Evolutionary conservation across 2,888 invertebrate genomes (phyloP), one percentile per base, ranked within the genome.

Genomic region (Drosophila pegasa): DNA sequence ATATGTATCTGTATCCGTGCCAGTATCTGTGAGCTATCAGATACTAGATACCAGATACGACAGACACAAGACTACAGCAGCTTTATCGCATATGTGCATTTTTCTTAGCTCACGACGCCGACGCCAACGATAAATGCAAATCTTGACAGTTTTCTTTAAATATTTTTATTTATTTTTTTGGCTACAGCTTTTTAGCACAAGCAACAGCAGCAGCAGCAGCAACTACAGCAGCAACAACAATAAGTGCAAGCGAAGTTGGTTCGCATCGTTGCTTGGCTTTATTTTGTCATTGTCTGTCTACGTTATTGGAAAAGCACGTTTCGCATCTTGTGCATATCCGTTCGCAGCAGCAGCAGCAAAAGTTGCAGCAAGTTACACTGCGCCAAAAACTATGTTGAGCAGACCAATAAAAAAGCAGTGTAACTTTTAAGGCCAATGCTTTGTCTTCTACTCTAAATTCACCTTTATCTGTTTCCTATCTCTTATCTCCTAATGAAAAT

Each of bases 261-360:
- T 78, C 71, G 76, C 78, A 86, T 67, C 78, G 81, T 86, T 65
- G 60, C 66, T 70, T 66, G 68, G 67, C 72, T 80, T 77, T 80
- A 68, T 73, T 76, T 74, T 77, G 69, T 80, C 70, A 67, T 79
- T 82, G 80, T 74, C 66, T 75, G 73, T 62, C 68, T 67, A 52
- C 55, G 79, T 81, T 77, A 84, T 84, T 85, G 84, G 82, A 72
- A 87, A 80, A 87, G 87, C 85, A 85, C 85, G 85, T 85, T 84
- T 85, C 57, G 82, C 77, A 71, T 74, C 71, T 76, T 77, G 78
- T 75, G 71, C 74, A 82, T 78, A 85, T 87, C 87, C 85, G 85
- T 65, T 72, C 59, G 40, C 54, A 62, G 40, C 54, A 57, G 55
- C 43, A 43, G 29, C 69, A 57, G 55, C 65, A 47, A 41, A 66